phyloP scores from a whole-genome alignment of 30 jellyfish, hydroid and myxozoan species.

The Pelagia noctiluca region DNA sequence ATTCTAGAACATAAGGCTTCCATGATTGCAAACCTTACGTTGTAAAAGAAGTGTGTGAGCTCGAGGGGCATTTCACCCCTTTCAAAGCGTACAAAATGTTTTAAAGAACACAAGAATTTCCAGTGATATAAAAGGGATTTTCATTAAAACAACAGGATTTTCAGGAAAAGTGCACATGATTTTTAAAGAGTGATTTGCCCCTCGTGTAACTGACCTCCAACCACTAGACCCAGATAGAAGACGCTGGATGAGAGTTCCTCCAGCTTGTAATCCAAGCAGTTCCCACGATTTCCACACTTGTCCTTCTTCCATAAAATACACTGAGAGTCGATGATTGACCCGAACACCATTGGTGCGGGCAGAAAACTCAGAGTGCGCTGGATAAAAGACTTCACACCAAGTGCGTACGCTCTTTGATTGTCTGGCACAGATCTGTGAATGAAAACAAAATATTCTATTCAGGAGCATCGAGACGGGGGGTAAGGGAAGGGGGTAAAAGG shows the following conservation, averaged over 20 bases:
- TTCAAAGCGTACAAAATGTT: too few relatives aligned
- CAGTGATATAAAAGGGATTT: too few relatives aligned
- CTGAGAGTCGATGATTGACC: conserved; percentile 77
- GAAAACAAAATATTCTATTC: too few relatives aligned
- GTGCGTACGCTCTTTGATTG: conserved; percentile 90
- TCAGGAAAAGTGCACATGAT: too few relatives aligned
- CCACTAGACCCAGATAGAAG: conserved; percentile 66
- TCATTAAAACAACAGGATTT: too few relatives aligned
- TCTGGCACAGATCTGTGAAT: conserved; percentile 86
- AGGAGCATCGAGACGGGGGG: background rate
- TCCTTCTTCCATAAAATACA: conserved; percentile 81
- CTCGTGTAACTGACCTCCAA: conserved; percentile 85
- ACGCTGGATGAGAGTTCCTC: conserved; percentile 60
- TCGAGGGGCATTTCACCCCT: too few relatives aligned
- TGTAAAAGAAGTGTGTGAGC: too few relatives aligned
- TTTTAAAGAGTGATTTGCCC: too few relatives aligned
- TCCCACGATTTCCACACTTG: conserved; percentile 81
- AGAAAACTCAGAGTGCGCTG: conserved; percentile 87
- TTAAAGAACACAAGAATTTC: too few relatives aligned
- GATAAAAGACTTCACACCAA: conserved; percentile 83
- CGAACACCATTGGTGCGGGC: conserved; percentile 90
- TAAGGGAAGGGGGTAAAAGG: background rate
- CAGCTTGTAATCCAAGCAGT: conserved; percentile 80
- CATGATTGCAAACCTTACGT: too few relatives aligned
- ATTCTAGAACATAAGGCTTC: too few relatives aligned